Evolutionary conservation across 2,797 vertebrate species (phyloP).

Genomic region (Delichon dasypus): DNA sequence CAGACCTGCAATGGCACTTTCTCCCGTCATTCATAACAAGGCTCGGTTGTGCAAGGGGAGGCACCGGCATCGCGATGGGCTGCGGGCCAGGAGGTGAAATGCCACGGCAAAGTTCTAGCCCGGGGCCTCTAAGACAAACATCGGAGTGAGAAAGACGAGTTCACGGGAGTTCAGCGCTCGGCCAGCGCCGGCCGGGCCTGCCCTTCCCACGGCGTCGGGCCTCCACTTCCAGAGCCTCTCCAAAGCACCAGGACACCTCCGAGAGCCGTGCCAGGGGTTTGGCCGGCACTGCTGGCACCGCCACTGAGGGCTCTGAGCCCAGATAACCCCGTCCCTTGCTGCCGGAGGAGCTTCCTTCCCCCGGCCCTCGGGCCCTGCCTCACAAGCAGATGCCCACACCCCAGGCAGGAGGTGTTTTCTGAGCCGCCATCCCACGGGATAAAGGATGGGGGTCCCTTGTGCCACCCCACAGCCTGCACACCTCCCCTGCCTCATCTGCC

Average conservation of each 20-base stretch:
- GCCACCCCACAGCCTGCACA: not conserved
- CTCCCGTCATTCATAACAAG: not conserved
- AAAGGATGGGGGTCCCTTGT: not conserved
- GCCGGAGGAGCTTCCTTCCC: not conserved
- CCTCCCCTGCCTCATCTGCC: not conserved
- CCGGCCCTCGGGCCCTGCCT: not conserved
- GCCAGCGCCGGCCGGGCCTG: not conserved
- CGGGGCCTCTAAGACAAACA: slow-evolving; percentile 6
- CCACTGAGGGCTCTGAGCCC: not conserved
- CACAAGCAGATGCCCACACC: not conserved
- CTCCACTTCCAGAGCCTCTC: not conserved
- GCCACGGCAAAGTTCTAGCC: slow-evolving; percentile 9
- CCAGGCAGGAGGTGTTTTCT: not conserved
- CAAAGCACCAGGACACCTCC: not conserved
- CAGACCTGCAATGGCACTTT: not conserved
- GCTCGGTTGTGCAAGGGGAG: not conserved
- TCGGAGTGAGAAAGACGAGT: not conserved
- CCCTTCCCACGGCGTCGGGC: not conserved
- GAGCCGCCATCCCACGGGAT: not conserved
- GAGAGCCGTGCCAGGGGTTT: accelerated
- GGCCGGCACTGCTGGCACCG: not conserved
- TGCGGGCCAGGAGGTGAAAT: not conserved
- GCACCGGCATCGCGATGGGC: not conserved
- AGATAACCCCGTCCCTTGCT: not conserved
- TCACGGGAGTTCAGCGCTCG: not conserved